Evolutionary conservation across 2,113 vertebrate species (phyloP), one percentile per base, ranked within the genome.

Genomic region (Porphyrio hochstetteri): DNA sequence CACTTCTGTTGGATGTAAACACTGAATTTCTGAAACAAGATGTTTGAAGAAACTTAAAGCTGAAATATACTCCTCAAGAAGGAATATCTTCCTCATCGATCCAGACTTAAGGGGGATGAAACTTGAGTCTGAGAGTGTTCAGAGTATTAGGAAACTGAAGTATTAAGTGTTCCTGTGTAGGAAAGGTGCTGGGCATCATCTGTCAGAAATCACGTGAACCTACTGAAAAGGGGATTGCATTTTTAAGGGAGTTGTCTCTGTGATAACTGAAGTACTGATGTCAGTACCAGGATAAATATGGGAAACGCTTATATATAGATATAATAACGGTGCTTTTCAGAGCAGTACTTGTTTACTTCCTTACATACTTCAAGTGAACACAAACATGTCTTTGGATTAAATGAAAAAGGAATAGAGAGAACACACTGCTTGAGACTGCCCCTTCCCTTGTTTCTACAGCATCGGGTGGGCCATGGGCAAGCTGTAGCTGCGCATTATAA

Each of bases 401-500:
- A 40, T 77, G 25, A 27, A 29, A 61, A 87, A 63, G 16, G 40
- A 78, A 44, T 69, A 14, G 56, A 67, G 68, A 78, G 2, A 60
- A 72, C 69, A 83, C 15, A 23, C 21, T 83, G 9, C 29, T 88
- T 74, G 29, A 69, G 5, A 67, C 36, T 82, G 2, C 88, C 61
- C 48, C 69, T 91, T 92, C 72, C 65, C 40, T 88, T 23, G 0
- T 95, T 93, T 70, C 57, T 96, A 44, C 91, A 98, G 99, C 44
- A 1, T 95, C 4, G 70, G 96, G 27, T 87, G 78, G 98, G 99
- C 38, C 99, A 99, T 31, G 96, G 98, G 33, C 96, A 98, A 83
- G 97, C 98, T 46, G 99, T 99, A 40, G 99, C 99, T 38, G 98
- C 97, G 44, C 99, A 99, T 96, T 99, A 99, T 86, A 99, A 99